These are phyloP conservation scores for Oreonectes daqikongensis DNA, from an alignment of 2,797 vertebrate species.

Conservation along the genomic window DNA sequence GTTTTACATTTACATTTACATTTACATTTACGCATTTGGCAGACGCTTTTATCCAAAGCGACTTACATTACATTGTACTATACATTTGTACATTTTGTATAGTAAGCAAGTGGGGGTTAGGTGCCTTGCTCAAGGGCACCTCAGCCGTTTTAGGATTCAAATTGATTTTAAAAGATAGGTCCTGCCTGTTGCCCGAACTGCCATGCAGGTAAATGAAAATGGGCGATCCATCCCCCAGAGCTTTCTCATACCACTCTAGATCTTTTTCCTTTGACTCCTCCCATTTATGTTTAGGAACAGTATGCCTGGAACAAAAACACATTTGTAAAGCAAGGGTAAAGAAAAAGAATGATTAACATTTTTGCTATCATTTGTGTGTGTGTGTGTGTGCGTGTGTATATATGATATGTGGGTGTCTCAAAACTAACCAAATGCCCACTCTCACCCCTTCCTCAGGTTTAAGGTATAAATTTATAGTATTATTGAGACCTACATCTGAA, in stretches of 20 bases:
- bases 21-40: too few species aligned
- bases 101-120: too few species aligned
- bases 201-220: conserved; percentile 87
- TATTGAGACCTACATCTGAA: conserved; percentile 75
- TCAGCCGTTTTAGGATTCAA: not conserved
- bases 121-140: too few species aligned
- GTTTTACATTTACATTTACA: too few species aligned
- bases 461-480: conserved; percentile 85
- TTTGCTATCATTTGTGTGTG: too few species aligned
- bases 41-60: too few species aligned
- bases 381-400: not conserved
- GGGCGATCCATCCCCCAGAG: conserved; percentile 78
- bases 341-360: conserved; percentile 17
- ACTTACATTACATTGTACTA: too few species aligned
- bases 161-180: conserved; percentile 44
- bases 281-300: conserved; percentile 75
- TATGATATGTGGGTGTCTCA: not conserved
- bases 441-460: conserved; percentile 78
- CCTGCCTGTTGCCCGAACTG: conserved; percentile 80
- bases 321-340: conserved; percentile 39
- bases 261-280: conserved; percentile 81
- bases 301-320: conserved; percentile 74
- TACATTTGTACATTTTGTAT: too few species aligned
- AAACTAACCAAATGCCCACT: conserved; percentile 83
- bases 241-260: conserved; percentile 78